phyloP scores from a whole-genome alignment of 1,140 invertebrate genomes.

The Pectinophora gossypiella region DNA sequence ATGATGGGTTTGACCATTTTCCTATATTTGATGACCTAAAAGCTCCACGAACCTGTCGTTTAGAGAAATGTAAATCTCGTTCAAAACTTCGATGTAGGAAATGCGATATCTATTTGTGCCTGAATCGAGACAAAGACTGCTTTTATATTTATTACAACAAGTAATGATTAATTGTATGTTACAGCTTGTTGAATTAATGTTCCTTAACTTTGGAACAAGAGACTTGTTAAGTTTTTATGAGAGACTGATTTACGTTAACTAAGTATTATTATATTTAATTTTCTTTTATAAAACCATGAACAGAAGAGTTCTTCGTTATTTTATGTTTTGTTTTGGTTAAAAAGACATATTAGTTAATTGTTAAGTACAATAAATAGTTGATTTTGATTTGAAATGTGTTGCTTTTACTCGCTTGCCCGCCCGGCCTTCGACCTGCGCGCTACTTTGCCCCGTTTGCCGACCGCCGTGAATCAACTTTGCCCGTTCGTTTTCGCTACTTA shows the following conservation, averaged over 20 bases:
- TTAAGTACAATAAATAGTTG: too few relatives aligned
- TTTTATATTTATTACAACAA: constrained; percentile 5
- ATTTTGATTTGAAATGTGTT: too few relatives aligned
- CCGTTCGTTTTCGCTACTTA: too few relatives aligned
- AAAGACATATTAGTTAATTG: not conserved
- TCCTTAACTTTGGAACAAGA: not conserved
- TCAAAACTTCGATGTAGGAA: not conserved
- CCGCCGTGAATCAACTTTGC: too few relatives aligned
- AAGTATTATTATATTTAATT: not conserved
- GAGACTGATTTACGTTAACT: not conserved
- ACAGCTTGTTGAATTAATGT: constrained; percentile 1
- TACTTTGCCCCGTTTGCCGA: too few relatives aligned
- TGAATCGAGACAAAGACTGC: constrained; percentile 3
- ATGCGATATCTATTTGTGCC: constrained; percentile 6
- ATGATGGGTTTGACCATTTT: constrained; percentile 14
- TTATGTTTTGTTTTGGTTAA: not conserved
- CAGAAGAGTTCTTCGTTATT: not conserved
- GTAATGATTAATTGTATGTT: not conserved
- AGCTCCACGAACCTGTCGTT: constrained; percentile 11
- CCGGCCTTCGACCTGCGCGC: too few relatives aligned
- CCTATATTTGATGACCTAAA: constrained; percentile 10
- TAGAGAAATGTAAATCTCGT: constrained; percentile 6
- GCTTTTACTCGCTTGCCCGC: too few relatives aligned
- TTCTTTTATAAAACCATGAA: not conserved
- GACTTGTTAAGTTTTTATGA: not conserved